phyloP scores from a whole-genome alignment of 1,140 invertebrate species.

The Macrosteles quadrilineatus region DNA sequence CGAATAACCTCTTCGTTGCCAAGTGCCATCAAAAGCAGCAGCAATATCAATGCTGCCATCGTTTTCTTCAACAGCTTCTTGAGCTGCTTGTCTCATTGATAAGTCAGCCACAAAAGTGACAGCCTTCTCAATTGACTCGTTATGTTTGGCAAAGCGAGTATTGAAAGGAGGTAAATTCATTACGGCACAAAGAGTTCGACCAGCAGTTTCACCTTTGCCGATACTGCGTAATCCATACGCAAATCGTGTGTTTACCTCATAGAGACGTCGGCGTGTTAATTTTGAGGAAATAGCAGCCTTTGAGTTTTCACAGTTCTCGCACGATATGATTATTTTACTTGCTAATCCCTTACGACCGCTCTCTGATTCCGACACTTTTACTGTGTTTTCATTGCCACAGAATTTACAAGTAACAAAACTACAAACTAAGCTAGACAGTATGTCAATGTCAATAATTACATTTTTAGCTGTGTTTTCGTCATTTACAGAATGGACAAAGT shows the following conservation, averaged over 20 bases:
- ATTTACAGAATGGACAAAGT: background rate
- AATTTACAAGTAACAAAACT: background rate
- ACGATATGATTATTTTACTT: background rate
- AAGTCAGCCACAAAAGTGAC: background rate
- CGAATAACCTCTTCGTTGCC: constrained; percentile 12
- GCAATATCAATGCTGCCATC: too few species aligned
- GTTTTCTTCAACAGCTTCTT: too few species aligned
- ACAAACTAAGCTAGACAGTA: background rate
- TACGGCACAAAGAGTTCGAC: constrained; percentile 15
- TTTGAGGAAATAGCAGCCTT: background rate
- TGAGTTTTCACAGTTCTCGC: too few species aligned
- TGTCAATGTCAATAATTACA: background rate
- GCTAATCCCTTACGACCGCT: too few species aligned
- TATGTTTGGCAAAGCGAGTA: too few species aligned
- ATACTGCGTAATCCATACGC: constrained; percentile 6
- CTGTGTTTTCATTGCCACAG: background rate
- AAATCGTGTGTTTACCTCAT: background rate
- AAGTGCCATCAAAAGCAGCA: too few species aligned
- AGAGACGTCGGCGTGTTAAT: background rate
- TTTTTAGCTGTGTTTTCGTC: background rate
- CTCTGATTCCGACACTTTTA: background rate
- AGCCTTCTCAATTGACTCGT: too few species aligned
- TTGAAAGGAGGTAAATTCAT: constrained; percentile 17
- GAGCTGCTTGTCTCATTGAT: background rate
- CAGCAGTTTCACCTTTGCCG: constrained; percentile 15